Base-by-base conservation (phyloP, 1,140 invertebrate species). In the Coenobita brevimanus region DNA sequence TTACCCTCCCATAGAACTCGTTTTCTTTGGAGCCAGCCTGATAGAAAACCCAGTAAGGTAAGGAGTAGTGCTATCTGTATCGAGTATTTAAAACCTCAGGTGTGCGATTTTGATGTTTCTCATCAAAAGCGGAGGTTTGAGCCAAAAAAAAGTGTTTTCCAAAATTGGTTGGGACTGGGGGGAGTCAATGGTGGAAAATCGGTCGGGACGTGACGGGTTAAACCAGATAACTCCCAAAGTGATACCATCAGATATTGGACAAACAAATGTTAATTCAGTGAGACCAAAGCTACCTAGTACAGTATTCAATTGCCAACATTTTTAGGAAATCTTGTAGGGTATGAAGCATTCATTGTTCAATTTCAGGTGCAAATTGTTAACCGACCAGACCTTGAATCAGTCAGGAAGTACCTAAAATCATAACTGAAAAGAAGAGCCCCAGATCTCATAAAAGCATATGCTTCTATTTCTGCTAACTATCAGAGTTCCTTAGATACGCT, bases 311-410 rank as follows among this genome's bases (percentile, higher is more conserved):
- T 73, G 15, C 69, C 69, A 30, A 73, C 38, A 27, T 73, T 73
- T 73, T 15, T 13, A 36, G n/a, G 69, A 38, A 33, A 73, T 8
- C 38, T 73, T 13, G 8, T n/a, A 3, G 69, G 36, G 10, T 73
- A 73, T 36, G 69, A 73, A 41, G 17, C 69, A 8, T 73, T 73
- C 33, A 73, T 73, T 8, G 69, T 30, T 36, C 33, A 73, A 33
- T 73, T 73, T 73, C 15, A 73, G 33, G 69, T 33, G 17, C 69
- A 73, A n/a, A 41, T 73, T 30, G 69, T 6, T 15, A 73, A 33
- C 33, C 3, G 69, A 73, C 38, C 69, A 27, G 69, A 73, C 69
- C n/a, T 73, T 10, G 69, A 73, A 36, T 33, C 69, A 33, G 69
- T 73, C 17, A 73, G 15, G 36, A 36, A 73, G 17, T 50, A 50